Evolutionary conservation across 2,888 invertebrate species (phyloP).

Genomic region (Autographa gamma): DNA sequence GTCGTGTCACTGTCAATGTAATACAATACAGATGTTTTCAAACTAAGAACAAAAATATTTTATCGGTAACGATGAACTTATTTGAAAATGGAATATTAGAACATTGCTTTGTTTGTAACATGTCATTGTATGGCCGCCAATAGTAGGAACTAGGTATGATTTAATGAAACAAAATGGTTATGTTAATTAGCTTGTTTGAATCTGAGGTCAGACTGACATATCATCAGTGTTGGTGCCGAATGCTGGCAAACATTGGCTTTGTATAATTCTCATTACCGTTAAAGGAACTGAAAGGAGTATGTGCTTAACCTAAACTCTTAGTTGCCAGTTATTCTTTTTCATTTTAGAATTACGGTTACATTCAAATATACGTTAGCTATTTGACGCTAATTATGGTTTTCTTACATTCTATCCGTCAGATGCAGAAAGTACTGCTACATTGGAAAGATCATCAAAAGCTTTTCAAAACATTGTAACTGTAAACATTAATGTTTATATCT

Average conservation of each 20-base stretch:
- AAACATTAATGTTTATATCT: background rate
- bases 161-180: constrained; percentile 47
- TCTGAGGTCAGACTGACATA: constrained; percentile 43
- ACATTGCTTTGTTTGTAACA: constrained; percentile 13
- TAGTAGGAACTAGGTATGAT: constrained; percentile 33
- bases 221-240: constrained; percentile 10
- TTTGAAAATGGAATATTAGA: constrained; percentile 38
- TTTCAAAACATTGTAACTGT: background rate
- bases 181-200: constrained; percentile 43
- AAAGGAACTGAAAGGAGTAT: constrained; percentile 12
- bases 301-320: background rate
- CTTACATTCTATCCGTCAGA: background rate
- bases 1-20: constrained; percentile 18
- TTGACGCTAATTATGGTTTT: background rate
- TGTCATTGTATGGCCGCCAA: constrained; percentile 12
- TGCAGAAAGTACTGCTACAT: background rate
- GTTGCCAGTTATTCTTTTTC: background rate
- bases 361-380: background rate
- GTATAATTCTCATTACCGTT: constrained; percentile 2
- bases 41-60: constrained; percentile 30
- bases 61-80: constrained; percentile 36
- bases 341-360: background rate
- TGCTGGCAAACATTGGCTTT: constrained; percentile 10
- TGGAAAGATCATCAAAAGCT: background rate
- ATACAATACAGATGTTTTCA: constrained; percentile 42